Base-by-base conservation (phyloP, 2,113 vertebrate species). In the Scatophagus argus region DNA sequence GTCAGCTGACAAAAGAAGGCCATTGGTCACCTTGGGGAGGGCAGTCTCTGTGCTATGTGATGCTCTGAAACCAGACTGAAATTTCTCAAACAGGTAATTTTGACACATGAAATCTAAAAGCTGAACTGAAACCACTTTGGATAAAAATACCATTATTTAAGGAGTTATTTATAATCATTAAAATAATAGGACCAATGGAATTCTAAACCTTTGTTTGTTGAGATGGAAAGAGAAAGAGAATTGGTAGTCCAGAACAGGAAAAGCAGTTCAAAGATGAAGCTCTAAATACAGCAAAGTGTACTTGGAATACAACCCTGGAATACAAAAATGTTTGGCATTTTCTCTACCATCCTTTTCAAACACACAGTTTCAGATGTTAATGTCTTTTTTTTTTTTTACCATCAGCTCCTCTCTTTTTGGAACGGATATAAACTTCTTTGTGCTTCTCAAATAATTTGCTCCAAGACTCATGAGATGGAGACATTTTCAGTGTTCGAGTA, bases 401-500 rank as follows among this genome's bases (percentile, higher is more conserved):
- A 66, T 21, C 44, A 79, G 23, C 65, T 73, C 36, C 8, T 72
- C 47, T 68, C 80, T 71, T 60, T 87, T 74, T 71, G 10, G 29
- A 49, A 44, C 67, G n/a, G 23, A 36, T 55, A 39, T 80, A 51
- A 76, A 73, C 36, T 56, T 68, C 8, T 73, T 59, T 72, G 49
- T 38, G 55, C 51, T 76, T 68, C 63, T 81, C n/a, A 68, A 55
- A 82, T 75, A 52, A 77, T 41, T 85, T 23, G 59, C 81, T 74
- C 36, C n/a, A 29, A 49, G 39, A 76, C 63, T 79, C n/a, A 19
- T 34, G 68, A 39, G 81, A 85, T 34, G 8, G 23, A 65, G 51
- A 81, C 41, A 75, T 74, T 89, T 64, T 83, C 69, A 55, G 74
- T 71, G 74, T 84, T 81, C 78, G 51, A 84, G 41, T 88, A 89